Base-by-base conservation (phyloP, 2,797 vertebrate species). In the Gephyroberyx darwinii region DNA sequence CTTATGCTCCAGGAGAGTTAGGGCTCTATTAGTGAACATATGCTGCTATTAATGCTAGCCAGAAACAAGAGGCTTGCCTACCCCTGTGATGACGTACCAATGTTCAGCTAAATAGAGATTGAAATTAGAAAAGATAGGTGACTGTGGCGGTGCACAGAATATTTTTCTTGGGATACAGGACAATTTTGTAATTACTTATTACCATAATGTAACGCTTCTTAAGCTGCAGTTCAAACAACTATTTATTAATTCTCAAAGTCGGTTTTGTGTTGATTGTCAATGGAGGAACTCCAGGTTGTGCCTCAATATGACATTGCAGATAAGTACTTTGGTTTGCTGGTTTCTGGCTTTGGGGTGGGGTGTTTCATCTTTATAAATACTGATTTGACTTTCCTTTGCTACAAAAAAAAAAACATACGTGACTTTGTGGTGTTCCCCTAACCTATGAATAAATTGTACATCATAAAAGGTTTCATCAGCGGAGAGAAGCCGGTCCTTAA, bases 211-310 rank as follows among this genome's bases (percentile, higher is more conserved):
- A 82, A 87, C 82, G 54, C 70, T 87, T 67, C 63, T 75, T 53
- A 64, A 69, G 55, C 61, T 71, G 71, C 26, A 37, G 33, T 75
- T 75, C 73, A 50, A 69, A 75, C 47, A 68, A 83, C 65, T 75
- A 77, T 86, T 78, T 77, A 83, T 82, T 81, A 81, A 57, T 82
- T 80, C 78, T 69, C 41, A 41, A 30, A 79, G 35, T 67, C 47
- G 0, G 19, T 75, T 81, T 83, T 57, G 66, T 75, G 61, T 84
- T 86, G 76, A 81, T 85, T 83, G 84, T 81, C 77, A 76, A 73
- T 77, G 70, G 43, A 12, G 16, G 56, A 59, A 64, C 68, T 82
- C n/a, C 7, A 19, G 66, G 65, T 77, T 5, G 37, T 77, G 74
- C 67, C 84, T 88, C 85, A 76, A 63, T 53, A 41, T 75, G 70